phyloP scores from a whole-genome alignment of 2,797 vertebrate species.

The Enteromius thamalakanensis region DNA sequence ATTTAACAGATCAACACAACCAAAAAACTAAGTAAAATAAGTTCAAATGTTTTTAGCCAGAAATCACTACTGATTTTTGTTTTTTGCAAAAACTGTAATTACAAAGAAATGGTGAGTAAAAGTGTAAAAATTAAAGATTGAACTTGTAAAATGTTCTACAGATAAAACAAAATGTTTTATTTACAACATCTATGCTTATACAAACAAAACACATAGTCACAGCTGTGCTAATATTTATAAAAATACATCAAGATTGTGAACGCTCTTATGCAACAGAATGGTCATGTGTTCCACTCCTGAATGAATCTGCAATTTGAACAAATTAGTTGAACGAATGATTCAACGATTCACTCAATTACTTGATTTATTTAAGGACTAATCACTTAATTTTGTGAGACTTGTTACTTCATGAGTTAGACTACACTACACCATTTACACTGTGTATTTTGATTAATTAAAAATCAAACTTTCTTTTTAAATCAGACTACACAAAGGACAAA shows the following conservation, averaged over 20 bases:
- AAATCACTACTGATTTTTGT: background rate
- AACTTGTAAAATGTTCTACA: background rate
- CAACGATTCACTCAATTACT: too few relatives aligned
- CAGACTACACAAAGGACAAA: background rate
- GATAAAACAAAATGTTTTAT: too few relatives aligned
- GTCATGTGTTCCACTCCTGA: background rate
- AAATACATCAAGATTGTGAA: background rate
- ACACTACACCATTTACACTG: background rate
- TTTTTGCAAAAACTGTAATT: background rate
- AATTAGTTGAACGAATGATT: slow-evolving; percentile 10
- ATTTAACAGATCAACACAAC: background rate
- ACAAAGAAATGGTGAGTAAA: background rate
- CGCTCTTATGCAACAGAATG: background rate
- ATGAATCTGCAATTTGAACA: background rate
- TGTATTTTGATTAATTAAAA: background rate
- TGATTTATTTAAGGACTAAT: background rate
- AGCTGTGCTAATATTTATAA: background rate
- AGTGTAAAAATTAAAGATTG: background rate
- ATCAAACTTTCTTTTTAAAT: background rate
- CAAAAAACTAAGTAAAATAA: background rate
- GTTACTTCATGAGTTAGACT: background rate
- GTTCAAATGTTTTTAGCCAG: background rate
- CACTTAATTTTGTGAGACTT: background rate
- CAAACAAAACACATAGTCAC: background rate
- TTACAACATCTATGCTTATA: too few relatives aligned